Evolutionary conservation across 2,797 vertebrate species (phyloP).

Genomic region (Podarcis lilfordi): DNA sequence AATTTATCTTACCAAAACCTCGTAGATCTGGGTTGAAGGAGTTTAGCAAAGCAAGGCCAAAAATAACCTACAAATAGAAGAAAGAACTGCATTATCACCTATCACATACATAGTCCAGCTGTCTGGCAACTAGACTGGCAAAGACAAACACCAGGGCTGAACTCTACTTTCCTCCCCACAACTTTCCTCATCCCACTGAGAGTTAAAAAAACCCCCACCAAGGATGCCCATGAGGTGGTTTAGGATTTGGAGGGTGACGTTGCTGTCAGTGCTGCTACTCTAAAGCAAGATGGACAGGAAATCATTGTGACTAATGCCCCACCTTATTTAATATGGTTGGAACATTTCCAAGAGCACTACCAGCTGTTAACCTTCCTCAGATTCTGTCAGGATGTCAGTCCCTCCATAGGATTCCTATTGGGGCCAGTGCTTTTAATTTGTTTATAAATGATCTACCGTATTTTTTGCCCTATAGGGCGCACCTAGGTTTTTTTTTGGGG

Average conservation of each 20-base stretch:
- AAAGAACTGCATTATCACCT: background rate
- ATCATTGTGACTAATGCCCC: background rate
- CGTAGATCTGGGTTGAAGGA: constrained; percentile 95
- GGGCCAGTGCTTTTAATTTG: no score
- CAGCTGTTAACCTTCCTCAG: background rate
- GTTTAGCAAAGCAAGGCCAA: constrained; percentile 97
- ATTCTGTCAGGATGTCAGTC: background rate
- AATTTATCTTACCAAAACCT: constrained; percentile 90
- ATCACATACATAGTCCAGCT: background rate
- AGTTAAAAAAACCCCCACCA: background rate
- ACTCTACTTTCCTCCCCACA: background rate
- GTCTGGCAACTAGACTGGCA: no score
- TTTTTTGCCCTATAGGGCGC: no score
- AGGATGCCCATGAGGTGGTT: background rate
- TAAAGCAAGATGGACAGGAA: background rate
- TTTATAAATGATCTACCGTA: no score
- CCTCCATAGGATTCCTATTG: no score
- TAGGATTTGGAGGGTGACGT: background rate
- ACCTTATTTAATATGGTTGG: background rate
- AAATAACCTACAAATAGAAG: constrained; percentile 88
- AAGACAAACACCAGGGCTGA: background rate
- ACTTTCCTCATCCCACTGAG: background rate
- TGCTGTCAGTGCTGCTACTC: background rate
- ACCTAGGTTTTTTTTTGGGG: no score
- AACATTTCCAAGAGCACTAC: background rate